phyloP scores from a whole-genome alignment of 2,888 invertebrate species.

The Gymnocheta viridis region DNA sequence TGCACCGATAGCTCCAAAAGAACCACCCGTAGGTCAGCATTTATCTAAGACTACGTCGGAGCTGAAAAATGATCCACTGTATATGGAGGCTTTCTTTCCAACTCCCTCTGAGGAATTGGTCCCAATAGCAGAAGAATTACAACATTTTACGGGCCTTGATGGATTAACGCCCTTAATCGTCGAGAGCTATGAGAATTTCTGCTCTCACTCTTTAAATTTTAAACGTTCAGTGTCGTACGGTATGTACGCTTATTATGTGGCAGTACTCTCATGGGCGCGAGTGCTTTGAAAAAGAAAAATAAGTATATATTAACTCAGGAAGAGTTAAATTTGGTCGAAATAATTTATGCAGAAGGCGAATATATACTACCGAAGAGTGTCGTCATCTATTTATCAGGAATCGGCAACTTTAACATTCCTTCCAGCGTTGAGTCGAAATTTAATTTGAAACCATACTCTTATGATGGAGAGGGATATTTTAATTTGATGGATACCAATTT shows the following conservation, averaged over 20 bases:
- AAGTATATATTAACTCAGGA: too few species aligned
- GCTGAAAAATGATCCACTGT: constrained; percentile 17
- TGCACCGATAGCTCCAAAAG: not conserved
- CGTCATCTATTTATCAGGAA: too few species aligned
- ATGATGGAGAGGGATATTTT: too few species aligned
- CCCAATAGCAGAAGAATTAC: constrained; percentile 30
- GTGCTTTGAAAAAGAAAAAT: not conserved
- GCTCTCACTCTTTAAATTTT: not conserved
- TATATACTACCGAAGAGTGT: too few species aligned
- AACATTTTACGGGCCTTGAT: constrained; percentile 19
- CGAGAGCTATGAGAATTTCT: not conserved
- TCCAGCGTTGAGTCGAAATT: too few species aligned
- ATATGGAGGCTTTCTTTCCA: constrained; percentile 47
- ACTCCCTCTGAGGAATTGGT: constrained; percentile 25
- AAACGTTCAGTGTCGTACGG: not conserved
- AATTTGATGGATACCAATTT: too few species aligned
- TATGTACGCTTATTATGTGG: not conserved
- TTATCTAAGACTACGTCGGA: constrained; percentile 37
- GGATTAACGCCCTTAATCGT: not conserved
- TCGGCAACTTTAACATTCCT: too few species aligned
- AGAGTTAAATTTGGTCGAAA: too few species aligned
- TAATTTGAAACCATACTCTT: too few species aligned
- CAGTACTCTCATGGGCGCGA: not conserved
- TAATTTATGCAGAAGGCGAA: too few species aligned
- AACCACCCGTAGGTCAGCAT: constrained; percentile 34